These are phyloP conservation scores for Pogonomyrmex barbatus DNA, from an alignment of 1,140 invertebrate genomes.

Conservation along the genomic window DNA sequence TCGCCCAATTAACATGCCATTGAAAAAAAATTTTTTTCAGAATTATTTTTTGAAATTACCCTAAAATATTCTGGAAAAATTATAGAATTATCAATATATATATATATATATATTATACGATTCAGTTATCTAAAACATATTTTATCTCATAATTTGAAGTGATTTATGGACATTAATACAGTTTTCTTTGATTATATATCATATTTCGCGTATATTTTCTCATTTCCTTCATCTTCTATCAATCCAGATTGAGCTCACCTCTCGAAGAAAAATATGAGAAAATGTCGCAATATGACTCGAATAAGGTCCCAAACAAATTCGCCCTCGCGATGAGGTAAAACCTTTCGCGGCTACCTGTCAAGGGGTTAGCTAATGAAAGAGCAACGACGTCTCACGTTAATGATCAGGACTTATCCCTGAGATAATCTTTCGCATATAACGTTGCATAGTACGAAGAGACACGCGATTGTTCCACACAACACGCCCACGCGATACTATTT, in stretches of 20 bases:
- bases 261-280: slow-evolving; percentile 36
- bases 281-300: slow-evolving; percentile 40
- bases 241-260: background rate
- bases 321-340: slow-evolving; percentile 34
- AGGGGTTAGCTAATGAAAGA: slow-evolving; percentile 73
- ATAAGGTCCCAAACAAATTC: slow-evolving; percentile 16
- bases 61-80: background rate
- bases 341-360: slow-evolving; percentile 72
- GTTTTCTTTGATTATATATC: background rate
- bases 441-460: slow-evolving; percentile 48
- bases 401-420: slow-evolving; percentile 71
- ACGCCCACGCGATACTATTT: slow-evolving; percentile 67
- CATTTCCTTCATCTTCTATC: background rate
- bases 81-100: background rate
- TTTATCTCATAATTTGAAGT: background rate
- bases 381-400: slow-evolving; percentile 67
- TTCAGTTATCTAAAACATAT: slow-evolving; percentile 2
- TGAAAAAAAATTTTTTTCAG: background rate
- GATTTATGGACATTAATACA: background rate
- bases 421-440: slow-evolving; percentile 68
- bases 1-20: background rate
- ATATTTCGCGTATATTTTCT: background rate
- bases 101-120: background rate
- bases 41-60: background rate
- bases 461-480: slow-evolving; percentile 68